Base-by-base conservation (phyloP, 2,888 invertebrate genomes). In the Boloria selene region DNA sequence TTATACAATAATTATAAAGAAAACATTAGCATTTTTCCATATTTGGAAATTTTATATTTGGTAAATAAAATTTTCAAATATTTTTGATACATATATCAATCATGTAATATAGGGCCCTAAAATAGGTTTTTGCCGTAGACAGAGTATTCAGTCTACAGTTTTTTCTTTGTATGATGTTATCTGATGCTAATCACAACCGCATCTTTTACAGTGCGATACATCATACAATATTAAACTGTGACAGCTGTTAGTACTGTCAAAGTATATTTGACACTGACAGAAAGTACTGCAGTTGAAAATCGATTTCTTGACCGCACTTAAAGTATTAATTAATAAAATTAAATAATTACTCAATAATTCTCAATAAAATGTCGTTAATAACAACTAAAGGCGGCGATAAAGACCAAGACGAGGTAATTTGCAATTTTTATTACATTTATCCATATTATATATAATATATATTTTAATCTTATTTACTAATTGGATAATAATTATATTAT, bases 381-480 rank as follows among this genome's bases (percentile, higher is more conserved):
- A 74, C 77, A 70, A 83, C 87, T 31, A 89, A 88, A 75, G 82
- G 80, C 65, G 87, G 87, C 17, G 88, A 94, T 77, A 93, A 93
- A 75, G 93, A 93, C 67, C 94, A 95, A 79, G 95, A 96, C 86
- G 95, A 95, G 94, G 96, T 96, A 56, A 56, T 22, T 45, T 56
- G n/a, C 26, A 45, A 18, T 22, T 45, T 6, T 22, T 10, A 17
- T 49, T 18, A 26, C 10, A 56, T 5, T 16, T 45, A 16, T 38
- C 31, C 10, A 38, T 38, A 10, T 1, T 38, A 5, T 31, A 22
- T 2, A 22, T 22, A 22, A 22, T 22, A 22, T 44, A 18, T 26
- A 38, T 49, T 38, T 47, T n/a, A 16, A 16, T 45, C 17, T 56
- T 22, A 45, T 56, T 45, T 45, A 44, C 45, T 18, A 13, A 2